phyloP scores from a whole-genome alignment of 1,140 invertebrate species.

The Araneus ventricosus region DNA sequence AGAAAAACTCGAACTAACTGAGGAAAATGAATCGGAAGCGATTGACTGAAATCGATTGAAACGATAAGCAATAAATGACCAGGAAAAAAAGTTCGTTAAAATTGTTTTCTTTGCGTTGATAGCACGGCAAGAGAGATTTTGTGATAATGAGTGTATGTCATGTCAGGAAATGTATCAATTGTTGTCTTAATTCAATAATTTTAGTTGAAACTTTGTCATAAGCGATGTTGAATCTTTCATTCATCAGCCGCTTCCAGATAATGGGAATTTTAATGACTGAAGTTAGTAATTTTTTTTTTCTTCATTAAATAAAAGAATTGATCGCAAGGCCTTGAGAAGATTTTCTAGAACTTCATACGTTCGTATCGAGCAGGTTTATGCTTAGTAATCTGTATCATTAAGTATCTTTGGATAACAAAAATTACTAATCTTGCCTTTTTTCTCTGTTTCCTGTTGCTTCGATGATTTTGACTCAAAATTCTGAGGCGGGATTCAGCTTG shows the following conservation, averaged over 20 bases:
- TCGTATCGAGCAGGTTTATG: too few species aligned
- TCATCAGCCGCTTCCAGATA: background rate
- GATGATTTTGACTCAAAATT: too few species aligned
- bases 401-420: too few species aligned
- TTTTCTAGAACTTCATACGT: too few species aligned
- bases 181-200: background rate
- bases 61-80: background rate
- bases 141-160: background rate
- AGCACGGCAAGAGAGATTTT: background rate
- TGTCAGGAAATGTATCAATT: background rate
- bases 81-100: background rate
- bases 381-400: too few species aligned
- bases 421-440: too few species aligned
- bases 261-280: background rate
- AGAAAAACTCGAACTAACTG: background rate
- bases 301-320: too few species aligned
- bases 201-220: background rate
- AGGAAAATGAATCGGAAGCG: background rate
- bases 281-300: too few species aligned
- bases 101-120: background rate
- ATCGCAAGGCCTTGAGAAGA: too few species aligned
- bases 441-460: too few species aligned
- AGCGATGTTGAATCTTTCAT: background rate
- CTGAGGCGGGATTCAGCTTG: too few species aligned
- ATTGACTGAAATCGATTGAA: slow-evolving; percentile 14